Evolutionary conservation across 2,797 vertebrate genomes (phyloP).

Genomic region (Ctenopoma kingsleyae): DNA sequence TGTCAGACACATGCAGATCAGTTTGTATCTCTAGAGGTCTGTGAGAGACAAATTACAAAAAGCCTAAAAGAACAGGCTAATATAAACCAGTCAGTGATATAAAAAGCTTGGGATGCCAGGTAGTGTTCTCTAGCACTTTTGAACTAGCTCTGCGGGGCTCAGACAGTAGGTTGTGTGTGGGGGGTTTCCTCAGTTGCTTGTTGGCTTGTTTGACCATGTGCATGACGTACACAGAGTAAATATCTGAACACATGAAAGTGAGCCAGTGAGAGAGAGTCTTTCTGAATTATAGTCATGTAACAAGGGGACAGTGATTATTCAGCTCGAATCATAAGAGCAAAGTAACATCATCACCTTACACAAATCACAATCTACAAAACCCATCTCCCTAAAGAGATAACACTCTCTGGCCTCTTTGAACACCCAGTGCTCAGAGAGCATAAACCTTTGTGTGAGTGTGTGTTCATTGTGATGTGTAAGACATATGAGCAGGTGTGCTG

Average conservation of each 20-base stretch:
- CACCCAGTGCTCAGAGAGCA: conserved; percentile 34
- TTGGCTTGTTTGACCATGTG: too few species aligned
- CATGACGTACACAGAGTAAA: not conserved
- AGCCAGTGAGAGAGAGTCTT: not conserved
- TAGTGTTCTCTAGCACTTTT: conserved; percentile 25
- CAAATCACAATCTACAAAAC: not conserved
- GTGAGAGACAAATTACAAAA: conserved; percentile 53
- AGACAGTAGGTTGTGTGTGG: not conserved
- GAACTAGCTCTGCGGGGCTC: conserved; percentile 21
- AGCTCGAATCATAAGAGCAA: conserved; percentile 58
- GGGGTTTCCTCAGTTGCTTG: conserved; percentile 2
- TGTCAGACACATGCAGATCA: conserved; percentile 41
- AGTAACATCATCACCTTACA: conserved; percentile 33
- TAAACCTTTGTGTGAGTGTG: conserved; percentile 23
- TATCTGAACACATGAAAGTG: not conserved
- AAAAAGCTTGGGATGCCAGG: conserved; percentile 43
- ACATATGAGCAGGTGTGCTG: conserved; percentile 64
- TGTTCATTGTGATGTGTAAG: conserved; percentile 25
- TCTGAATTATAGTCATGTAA: not conserved
- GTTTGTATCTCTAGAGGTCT: conserved; percentile 30
- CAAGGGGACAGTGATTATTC: conserved; percentile 51
- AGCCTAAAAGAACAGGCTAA: conserved; percentile 34
- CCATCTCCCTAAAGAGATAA: conserved; percentile 5
- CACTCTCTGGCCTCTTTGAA: conserved; percentile 29
- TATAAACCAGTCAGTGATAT: conserved; percentile 32